Evolutionary conservation across 2,888 invertebrate species (phyloP), one percentile per base, ranked within the genome.

Genomic region (Hypselothyrea guttata): DNA sequence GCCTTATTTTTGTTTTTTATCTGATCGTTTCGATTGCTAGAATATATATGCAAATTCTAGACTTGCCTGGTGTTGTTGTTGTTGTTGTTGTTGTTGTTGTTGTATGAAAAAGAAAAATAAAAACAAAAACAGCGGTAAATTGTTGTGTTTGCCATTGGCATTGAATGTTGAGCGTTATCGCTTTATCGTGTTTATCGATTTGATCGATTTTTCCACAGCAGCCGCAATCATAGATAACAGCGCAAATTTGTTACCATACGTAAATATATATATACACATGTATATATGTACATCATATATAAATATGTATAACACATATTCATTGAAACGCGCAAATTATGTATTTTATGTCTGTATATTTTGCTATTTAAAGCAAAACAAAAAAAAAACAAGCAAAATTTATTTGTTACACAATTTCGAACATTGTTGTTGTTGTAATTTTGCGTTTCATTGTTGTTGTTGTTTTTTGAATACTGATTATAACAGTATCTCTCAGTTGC

Each of bases 111-210:
- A 58, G 30, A 69, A 74, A 58, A 72, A 55, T 34, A 67, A 78
- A 84, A 66, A 65, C 56, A 55, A 66, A 47, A 52, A 22, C 58
- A 62, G 37, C 60, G 62, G 62, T 61, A 69, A 75, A 57, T 58
- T 64, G 49, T 22, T 53, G 31, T 51, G 64, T 28, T 42, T 13
- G 44, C 62, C 27, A 41, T 33, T 51, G 34, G 7, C 18, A 44
- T 61, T 55, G 18, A 22, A 55, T 46, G 56, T 57, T 56, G n/a
- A 42, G 18, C 38, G 45, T 55, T 75, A 84, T 81, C 77, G 72
- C n/a, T n/a, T n/a, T n/a, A n/a, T n/a, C 5, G 22, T 54, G 48
- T 48, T 65, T 59, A 84, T 78, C 83, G 85, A 78, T 83, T 68
- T 46, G 40, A 78, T 78, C 73, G 78, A 78, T 84, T 84, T 84